These are phyloP conservation scores for Mastomys coucha DNA, from an alignment of 2,113 vertebrate genomes.

Conservation along the genomic window DNA sequence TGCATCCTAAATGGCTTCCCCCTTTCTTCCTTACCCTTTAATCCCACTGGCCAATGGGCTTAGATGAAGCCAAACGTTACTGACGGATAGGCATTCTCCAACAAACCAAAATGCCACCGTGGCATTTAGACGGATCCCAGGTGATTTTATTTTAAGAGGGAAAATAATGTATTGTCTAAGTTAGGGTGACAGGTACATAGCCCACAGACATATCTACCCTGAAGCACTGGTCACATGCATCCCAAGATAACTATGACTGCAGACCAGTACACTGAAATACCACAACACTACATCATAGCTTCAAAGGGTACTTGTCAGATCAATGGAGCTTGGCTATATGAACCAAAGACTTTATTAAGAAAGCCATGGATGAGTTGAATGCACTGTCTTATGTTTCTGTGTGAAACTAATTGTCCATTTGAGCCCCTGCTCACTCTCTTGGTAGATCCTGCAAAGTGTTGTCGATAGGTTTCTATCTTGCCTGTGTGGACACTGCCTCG, in stretches of 20 bases:
- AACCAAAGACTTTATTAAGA: background rate
- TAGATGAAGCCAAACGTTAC: slow-evolving; percentile 2
- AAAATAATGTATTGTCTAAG: background rate
- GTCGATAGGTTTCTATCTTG: background rate
- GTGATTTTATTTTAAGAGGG: background rate
- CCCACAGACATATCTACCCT: background rate
- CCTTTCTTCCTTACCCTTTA: slow-evolving; percentile 15
- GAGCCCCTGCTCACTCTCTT: background rate
- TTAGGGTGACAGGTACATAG: background rate
- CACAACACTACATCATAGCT: background rate
- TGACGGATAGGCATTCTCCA: background rate
- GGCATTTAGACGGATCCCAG: background rate
- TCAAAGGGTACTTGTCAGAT: background rate
- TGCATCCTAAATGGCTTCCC: background rate
- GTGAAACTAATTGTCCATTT: background rate
- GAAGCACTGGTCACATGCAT: too few relatives aligned
- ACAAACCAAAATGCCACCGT: background rate
- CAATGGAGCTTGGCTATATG: background rate
- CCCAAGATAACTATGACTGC: background rate
- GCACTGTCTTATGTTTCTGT: background rate
- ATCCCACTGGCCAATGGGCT: background rate
- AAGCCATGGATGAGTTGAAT: background rate
- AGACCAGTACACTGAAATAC: too few relatives aligned
- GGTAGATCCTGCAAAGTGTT: background rate
- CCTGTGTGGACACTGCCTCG: background rate